Evolutionary conservation across 2,113 vertebrate species (phyloP).

Genomic region (Pimephales promelas): DNA sequence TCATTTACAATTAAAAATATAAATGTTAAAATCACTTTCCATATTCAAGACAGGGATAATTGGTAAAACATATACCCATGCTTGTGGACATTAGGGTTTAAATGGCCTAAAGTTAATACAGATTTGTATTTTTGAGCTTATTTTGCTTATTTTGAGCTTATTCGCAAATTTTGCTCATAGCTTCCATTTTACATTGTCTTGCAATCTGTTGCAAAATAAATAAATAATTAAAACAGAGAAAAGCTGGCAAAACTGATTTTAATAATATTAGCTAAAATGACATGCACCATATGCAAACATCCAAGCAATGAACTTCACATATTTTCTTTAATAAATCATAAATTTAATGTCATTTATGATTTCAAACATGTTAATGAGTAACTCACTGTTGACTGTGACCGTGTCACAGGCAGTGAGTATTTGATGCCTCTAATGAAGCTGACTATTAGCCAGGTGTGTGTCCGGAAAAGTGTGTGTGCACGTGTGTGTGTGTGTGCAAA

Average conservation of each 20-base stretch:
- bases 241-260: not conserved
- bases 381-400: constrained; percentile 19
- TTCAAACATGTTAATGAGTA: constrained; percentile 33
- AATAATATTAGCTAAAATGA: not conserved
- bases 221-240: not conserved
- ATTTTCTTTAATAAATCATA: constrained; percentile 23
- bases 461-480: not conserved
- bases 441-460: constrained; percentile 22
- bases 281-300: constrained; percentile 19
- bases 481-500: constrained; percentile 3
- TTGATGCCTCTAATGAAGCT: constrained; percentile 38
- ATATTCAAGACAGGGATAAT: constrained; percentile 36
- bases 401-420: constrained; percentile 23
- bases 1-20: not conserved
- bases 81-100: constrained; percentile 30
- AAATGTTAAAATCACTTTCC: not conserved
- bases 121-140: not conserved
- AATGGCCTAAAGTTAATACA: constrained; percentile 16
- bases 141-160: not conserved
- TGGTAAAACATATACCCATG: constrained; percentile 55
- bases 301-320: not conserved
- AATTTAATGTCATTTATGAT: constrained; percentile 18
- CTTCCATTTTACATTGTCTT: not conserved
- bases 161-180: not conserved
- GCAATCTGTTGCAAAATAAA: not conserved